Evolutionary conservation across 2,888 invertebrate genomes (phyloP).

Genomic region (Shargacucullia verbasci): DNA sequence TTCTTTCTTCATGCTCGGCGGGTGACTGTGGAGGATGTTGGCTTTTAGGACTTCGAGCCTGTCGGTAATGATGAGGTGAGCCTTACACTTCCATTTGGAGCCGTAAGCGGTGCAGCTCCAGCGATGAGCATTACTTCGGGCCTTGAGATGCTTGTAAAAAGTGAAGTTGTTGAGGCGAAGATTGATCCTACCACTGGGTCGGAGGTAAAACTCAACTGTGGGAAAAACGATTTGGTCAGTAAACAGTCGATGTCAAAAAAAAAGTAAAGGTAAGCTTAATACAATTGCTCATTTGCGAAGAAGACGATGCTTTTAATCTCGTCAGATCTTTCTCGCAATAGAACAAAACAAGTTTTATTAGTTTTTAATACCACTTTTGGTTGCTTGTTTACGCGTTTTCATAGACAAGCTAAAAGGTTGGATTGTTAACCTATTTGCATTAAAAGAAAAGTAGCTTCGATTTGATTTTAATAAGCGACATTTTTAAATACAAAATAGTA

Average conservation of each 20-base stretch:
- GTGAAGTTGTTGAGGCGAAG: constrained; percentile 82
- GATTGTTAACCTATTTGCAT: not conserved
- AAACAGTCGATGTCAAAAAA: not conserved
- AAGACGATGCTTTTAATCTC: not conserved
- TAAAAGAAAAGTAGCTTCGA: no score
- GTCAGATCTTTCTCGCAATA: not conserved
- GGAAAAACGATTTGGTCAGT: constrained; percentile 30
- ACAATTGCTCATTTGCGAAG: not conserved
- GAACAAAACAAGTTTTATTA: not conserved
- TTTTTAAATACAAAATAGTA: constrained; percentile 28
- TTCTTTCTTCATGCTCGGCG: constrained; percentile 66
- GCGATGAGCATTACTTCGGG: constrained; percentile 77
- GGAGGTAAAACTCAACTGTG: constrained; percentile 79
- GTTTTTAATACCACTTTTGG: not conserved
- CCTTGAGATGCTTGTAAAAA: constrained; percentile 82
- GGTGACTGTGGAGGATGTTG: constrained; percentile 76
- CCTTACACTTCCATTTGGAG: constrained; percentile 81
- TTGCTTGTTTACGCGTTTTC: no score
- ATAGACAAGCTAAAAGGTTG: constrained; percentile 2
- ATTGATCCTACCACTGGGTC: constrained; percentile 79
- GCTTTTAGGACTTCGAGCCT: constrained; percentile 79
- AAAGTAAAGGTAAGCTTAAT: not conserved
- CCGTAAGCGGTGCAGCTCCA: constrained; percentile 84
- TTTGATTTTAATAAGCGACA: no score
- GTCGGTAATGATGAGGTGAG: constrained; percentile 81